Evolutionary conservation across 2,888 invertebrate genomes (phyloP).

Genomic region (Carterocephalus palaemon): DNA sequence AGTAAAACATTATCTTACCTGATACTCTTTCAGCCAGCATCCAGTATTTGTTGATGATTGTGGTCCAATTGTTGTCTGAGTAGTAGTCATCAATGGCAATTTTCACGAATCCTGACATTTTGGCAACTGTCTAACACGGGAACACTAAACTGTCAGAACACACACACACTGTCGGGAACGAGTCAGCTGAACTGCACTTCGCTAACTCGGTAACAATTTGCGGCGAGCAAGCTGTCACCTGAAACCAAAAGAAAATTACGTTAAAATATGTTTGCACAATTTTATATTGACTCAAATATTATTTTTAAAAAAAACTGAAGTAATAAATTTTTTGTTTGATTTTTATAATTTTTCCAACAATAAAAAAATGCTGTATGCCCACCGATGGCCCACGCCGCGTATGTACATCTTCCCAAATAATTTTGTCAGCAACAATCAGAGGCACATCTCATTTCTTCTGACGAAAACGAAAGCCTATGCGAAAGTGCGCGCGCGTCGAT

Average conservation of each 20-base stretch:
- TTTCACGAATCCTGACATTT: slow-evolving; percentile 82
- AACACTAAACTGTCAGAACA: slow-evolving; percentile 37
- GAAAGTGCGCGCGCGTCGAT: slow-evolving; percentile 68
- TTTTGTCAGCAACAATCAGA: slow-evolving; percentile 29
- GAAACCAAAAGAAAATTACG: slow-evolving; percentile 42
- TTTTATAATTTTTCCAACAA: slow-evolving; percentile 13
- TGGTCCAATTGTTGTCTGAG: slow-evolving; percentile 81
- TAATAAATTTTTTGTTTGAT: not conserved
- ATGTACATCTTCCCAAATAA: slow-evolving; percentile 12
- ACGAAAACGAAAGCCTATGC: slow-evolving; percentile 69
- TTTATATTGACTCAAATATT: slow-evolving; percentile 6
- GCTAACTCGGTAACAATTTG: slow-evolving; percentile 57
- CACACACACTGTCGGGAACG: slow-evolving; percentile 55
- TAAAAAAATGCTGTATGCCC: slow-evolving; percentile 15
- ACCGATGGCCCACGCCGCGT: slow-evolving; percentile 29
- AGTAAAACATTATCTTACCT: too few relatives aligned
- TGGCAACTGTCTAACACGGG: slow-evolving; percentile 39
- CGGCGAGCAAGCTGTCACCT: slow-evolving; percentile 68
- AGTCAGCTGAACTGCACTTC: slow-evolving; percentile 39
- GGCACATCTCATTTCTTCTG: slow-evolving; percentile 54
- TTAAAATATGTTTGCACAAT: slow-evolving; percentile 19
- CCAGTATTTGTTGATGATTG: slow-evolving; percentile 84
- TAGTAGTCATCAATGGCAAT: slow-evolving; percentile 83
- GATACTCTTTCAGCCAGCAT: slow-evolving; percentile 85
- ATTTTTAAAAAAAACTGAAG: not conserved